phyloP scores from a whole-genome alignment of 2,888 invertebrate species.

The Morinoia aosen region DNA sequence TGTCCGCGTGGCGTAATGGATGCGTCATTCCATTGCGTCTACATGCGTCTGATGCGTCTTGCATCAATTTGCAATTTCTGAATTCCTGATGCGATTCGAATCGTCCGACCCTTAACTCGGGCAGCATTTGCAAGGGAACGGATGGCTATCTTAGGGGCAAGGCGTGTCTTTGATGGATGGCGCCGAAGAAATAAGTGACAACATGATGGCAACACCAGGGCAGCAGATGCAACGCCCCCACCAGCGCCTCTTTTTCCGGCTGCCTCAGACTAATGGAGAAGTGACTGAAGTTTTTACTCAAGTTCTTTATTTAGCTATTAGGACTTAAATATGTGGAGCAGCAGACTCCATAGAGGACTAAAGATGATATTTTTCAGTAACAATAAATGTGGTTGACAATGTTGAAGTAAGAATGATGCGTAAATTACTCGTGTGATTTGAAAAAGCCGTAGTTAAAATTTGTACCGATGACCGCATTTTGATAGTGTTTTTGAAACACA shows the following conservation, averaged over 20 bases:
- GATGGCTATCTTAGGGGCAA: not conserved
- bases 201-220: not conserved
- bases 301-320: not conserved
- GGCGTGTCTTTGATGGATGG: slow-evolving; percentile 22
- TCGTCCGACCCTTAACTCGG: not conserved
- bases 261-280: not conserved
- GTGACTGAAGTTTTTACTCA: not conserved
- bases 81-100: slow-evolving; percentile 4
- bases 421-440: not conserved
- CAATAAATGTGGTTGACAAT: not conserved
- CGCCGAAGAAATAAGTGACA: slow-evolving; percentile 8
- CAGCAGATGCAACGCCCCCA: not conserved
- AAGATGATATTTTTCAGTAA: not conserved
- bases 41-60: not conserved
- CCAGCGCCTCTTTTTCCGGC: not conserved
- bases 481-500: not conserved
- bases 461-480: not conserved
- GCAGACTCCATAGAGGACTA: too few species aligned
- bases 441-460: not conserved
- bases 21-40: not conserved
- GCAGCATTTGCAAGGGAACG: slow-evolving; percentile 4
- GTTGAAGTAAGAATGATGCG: not conserved
- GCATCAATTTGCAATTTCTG: slow-evolving; percentile 10
- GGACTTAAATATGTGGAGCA: too few species aligned
- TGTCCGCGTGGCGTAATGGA: not conserved